Evolutionary conservation across 2,888 invertebrate species (phyloP), one percentile per base, ranked within the genome.

Genomic region (Herminia tarsipennalis): DNA sequence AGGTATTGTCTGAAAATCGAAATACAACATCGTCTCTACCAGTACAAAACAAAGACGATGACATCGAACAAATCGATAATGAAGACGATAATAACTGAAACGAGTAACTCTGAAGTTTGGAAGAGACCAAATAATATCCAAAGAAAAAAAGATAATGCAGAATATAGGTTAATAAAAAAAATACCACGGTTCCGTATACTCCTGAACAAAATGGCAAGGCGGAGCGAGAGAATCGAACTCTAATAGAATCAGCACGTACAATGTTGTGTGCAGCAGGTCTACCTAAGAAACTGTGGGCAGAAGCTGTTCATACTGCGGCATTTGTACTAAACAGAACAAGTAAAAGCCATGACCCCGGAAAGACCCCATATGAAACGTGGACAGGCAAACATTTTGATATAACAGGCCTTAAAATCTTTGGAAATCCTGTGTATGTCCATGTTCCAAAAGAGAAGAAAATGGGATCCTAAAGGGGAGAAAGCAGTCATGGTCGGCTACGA

Each of bases 381-480:
- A 37, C n/a, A 1, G 18, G 16, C 8, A 55, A 35, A 24, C 20
- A 24, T 22, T 5, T n/a, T n/a, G n/a, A 47, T 56, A 14, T 22
- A 35, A 12, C 24, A 51, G n/a, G n/a, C 10, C 2, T 41, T 2
- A 33, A 36, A 6, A 16, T 48, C 0, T 33, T 41, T 36, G 5
- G 30, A 6, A 16, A n/a, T 3, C 8, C 12, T 5, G 21, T 30
- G 1, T 10, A 2, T 18, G 12, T 18, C 2, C 36, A 27, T 6
- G 12, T 39, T 17, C 50, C 53, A 20, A 58, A 56, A 47, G 13
- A 45, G 60, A 8, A 5, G 17, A 4, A 61, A 69, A 8, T 66
- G 55, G 64, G 65, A 68, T 20, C 1, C 34, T 3, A 60, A 61
- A 42, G 55, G 52, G 8, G 42, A 53, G 18, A 57, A 57, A 36